Evolutionary conservation across 2,888 invertebrate species (phyloP).

Genomic region (Campaea margaritaria): DNA sequence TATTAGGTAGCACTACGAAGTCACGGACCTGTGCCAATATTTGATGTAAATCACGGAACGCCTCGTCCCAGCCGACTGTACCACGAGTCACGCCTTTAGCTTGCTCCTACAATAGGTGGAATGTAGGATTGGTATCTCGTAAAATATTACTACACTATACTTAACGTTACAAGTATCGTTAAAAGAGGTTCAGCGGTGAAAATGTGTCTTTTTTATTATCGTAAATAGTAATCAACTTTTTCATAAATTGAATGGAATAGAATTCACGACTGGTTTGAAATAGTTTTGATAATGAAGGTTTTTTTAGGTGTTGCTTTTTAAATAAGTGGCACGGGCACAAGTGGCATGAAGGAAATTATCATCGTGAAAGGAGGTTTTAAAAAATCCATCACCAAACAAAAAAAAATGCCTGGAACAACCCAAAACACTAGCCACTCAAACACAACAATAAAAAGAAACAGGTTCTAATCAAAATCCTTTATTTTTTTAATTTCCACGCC

Average conservation of each 20-base stretch:
- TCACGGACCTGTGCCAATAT: conserved; percentile 34
- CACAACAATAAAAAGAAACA: conserved; percentile 33
- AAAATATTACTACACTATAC: conserved; percentile 5
- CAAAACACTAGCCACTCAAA: conserved; percentile 19
- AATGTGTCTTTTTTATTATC: no score
- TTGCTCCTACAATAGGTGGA: conserved; percentile 29
- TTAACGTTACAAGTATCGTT: no score
- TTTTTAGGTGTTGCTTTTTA: no score
- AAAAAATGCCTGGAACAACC: conserved; percentile 3
- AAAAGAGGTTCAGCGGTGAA: no score
- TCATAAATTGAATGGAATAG: no score
- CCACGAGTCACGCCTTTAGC: conserved; percentile 48
- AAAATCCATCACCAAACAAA: conserved; percentile 1
- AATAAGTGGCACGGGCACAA: no score
- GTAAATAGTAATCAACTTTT: no score
- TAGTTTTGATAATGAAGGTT: no score
- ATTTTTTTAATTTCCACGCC: conserved; percentile 49
- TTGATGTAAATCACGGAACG: conserved; percentile 45
- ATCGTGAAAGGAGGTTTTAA: neutral
- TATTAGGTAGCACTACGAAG: conserved; percentile 18
- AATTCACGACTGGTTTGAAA: no score
- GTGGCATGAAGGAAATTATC: no score
- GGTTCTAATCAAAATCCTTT: conserved; percentile 40
- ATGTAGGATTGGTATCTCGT: conserved; percentile 5
- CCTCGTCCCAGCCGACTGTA: conserved; percentile 36